Evolutionary conservation across 2,113 vertebrate genomes (phyloP), one percentile per base, ranked within the genome.

Genomic region (Epinephelus moara): DNA sequence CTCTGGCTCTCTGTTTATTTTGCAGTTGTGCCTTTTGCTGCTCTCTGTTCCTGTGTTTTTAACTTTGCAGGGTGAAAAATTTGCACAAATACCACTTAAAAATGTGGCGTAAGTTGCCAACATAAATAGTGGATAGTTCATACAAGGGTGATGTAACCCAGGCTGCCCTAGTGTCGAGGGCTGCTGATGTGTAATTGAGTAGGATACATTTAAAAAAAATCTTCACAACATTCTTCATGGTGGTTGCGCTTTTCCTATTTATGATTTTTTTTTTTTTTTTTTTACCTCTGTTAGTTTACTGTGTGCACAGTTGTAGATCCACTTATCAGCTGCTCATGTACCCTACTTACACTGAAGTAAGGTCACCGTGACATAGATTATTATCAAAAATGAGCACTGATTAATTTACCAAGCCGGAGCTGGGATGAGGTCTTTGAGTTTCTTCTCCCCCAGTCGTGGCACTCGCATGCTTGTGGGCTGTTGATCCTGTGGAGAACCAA

Each of bases 401-500:
- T 81, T 12, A 52, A 50, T 63, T 59, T 19, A 81, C 8, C 21
- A 53, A 64, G 13, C 30, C 56, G 63, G 53, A 66, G 60, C 47
- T 59, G 6, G 19, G 37, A 56, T 66, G 59, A 77, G 19, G 30
- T 68, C 10, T 84, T 68, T 77, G 59, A 30, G 74, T 81, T 27
- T 70, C 27, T 56, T 73, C 66, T 45, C 74, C 15, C 45, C n/a
- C 45, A 37, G 42, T 18, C 30, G 19, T 75, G 80, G 27, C 68
- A 14, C 78, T 80, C 33, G 42, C 57, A 74, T 68, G 61, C 74
- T 76, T 1, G 18, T 56, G 50, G 75, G 64, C 70, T 90, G 82
- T 63, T 49, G 64, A 61, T 90, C 85, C 80, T 85, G 77, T 76
- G 83, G 87, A 81, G 79, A 79, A 61, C 75, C 87, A 68, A 88